A percentile compares a stretch with the other conserved stretches of the same genome.
phyloP scores from a whole-genome alignment of 2,888 invertebrate species.

The Phytoseiulus persimilis region DNA sequence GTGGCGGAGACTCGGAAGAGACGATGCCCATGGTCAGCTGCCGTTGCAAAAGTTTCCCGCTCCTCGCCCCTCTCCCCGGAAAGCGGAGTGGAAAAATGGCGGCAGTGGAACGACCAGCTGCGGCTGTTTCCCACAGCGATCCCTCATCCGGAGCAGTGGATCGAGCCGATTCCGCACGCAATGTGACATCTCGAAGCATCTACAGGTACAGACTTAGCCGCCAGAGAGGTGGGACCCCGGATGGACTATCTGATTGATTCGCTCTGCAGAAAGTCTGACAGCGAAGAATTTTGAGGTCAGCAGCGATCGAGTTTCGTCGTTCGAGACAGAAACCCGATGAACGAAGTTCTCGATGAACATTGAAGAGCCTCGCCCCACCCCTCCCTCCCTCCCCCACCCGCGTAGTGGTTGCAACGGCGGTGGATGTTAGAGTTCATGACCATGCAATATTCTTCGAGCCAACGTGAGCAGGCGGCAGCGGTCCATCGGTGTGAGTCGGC shows the following conservation, averaged over 20 bases:
- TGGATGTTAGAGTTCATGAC: background rate
- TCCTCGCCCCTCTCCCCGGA: no score
- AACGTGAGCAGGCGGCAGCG: no score
- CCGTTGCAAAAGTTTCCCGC: no score
- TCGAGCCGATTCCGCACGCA: no score
- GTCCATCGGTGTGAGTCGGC: no score
- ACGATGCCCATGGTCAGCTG: background rate
- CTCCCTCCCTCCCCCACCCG: background rate
- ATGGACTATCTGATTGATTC: background rate
- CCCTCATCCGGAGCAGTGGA: no score
- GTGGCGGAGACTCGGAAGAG: background rate
- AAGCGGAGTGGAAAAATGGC: no score
- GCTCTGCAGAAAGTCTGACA: background rate
- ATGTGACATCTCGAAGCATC: background rate
- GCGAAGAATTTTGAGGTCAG: background rate
- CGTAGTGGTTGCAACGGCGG: background rate
- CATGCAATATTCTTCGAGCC: background rate
- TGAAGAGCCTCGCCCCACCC: no score
- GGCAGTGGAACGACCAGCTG: no score
- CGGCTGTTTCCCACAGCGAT: no score
- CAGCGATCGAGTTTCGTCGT: background rate
- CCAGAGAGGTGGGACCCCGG: background rate
- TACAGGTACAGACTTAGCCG: background rate
- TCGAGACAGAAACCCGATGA: background rate
- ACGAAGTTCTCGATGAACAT: background rate